Base-by-base conservation (phyloP, 2,888 invertebrate genomes). In the Dryococelus australis region DNA sequence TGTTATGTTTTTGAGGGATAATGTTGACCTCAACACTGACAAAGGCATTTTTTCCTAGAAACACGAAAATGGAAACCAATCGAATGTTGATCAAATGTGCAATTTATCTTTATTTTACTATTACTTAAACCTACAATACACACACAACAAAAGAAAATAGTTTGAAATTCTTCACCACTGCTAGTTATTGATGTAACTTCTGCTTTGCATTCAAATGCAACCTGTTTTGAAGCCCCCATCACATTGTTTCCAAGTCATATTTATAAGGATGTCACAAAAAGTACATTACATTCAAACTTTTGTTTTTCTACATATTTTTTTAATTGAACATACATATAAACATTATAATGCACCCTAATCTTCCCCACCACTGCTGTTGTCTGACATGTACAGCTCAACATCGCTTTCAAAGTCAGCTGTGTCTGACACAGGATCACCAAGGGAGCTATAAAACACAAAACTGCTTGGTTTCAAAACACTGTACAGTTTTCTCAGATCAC, bases 381-480 rank as follows among this genome's bases (percentile, higher is more conserved):
- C 65, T 65, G 65, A 65, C 20, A 20, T 20, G 20, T 65, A 8
- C 20, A 65, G 24, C 65, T 65, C 65, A 65, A 65, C 65, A 12
- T 16, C 65, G 5, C 65, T 20, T 65, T 65, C 13, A 13, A 65
- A 8, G 24, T 65, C 65, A 65, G 65, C 65, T 65, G 65, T 65
- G 65, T 65, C 65, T 16, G 65, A 24, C 65, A 8, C 65, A 9
- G 24, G 65, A 65, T 65, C 65, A 65, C 20, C 65, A 65, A 65
- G 10, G 20, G 65, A 65, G 10, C 16, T 65, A 16, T 65, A 65
- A 65, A 65, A 65, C 65, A 65, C 16, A 24, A 65, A 8, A 65
- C 65, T 65, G 65, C 65, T 65, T 65, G 65, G 65, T 24, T 65
- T 65, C 65, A 65, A 65, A 65, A 65, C 65, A 65, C 65, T 65